Conservation (phyloP, 64 coral and sea anemone genomes). For the Acropora tenuis region DNA sequence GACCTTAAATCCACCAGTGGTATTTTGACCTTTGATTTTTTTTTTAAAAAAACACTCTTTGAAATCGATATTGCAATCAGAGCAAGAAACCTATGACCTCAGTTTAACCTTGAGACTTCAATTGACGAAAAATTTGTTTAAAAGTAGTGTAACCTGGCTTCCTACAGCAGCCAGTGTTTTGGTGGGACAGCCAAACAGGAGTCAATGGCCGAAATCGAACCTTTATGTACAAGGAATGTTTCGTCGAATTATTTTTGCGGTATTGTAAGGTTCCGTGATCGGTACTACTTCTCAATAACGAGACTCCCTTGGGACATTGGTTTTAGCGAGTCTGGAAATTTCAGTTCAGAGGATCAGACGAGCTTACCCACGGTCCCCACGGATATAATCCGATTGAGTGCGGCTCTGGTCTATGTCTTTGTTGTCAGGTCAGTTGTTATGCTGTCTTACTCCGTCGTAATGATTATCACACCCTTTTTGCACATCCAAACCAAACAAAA, state of each 20-base stretch:
- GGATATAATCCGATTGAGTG: neutral
- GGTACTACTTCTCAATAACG: neutral
- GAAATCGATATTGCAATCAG: neutral
- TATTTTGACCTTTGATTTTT: neutral
- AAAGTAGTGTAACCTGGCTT: too few species aligned
- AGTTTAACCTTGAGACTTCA: neutral
- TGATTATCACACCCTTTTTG: too few species aligned
- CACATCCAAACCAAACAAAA: too few species aligned
- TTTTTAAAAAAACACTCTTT: too few species aligned
- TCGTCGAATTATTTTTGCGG: neutral
- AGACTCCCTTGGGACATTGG: neutral
- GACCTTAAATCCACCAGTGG: neutral
- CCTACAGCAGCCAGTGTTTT: too few species aligned
- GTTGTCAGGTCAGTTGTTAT: neutral
- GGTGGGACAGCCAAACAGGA: too few species aligned
- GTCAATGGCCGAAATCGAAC: too few species aligned
- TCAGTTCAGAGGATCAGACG: neutral
- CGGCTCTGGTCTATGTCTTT: neutral
- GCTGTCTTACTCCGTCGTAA: too few species aligned
- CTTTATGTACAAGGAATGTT: neutral
- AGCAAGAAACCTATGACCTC: neutral
- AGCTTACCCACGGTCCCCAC: neutral
- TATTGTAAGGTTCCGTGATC: neutral
- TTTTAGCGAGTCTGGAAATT: neutral
- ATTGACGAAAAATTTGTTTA: neutral